These are phyloP conservation scores for Lymantria dispar DNA, from an alignment of 2,888 invertebrate genomes.

Conservation along the genomic window DNA sequence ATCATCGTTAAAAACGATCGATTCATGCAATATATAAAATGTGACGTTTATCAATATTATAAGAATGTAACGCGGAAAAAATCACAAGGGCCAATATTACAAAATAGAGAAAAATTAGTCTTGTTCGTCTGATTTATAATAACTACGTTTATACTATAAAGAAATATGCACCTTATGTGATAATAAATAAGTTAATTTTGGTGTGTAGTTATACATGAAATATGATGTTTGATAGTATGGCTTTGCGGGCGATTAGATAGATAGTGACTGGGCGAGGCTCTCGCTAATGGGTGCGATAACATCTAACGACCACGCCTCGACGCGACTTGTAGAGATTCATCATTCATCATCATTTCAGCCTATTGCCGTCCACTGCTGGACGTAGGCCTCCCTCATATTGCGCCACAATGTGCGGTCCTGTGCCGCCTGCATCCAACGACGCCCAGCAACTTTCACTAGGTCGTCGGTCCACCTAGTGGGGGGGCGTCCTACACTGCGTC, in stretches of 20 bases:
- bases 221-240: constrained; percentile 48
- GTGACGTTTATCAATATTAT: constrained; percentile 46
- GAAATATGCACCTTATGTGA: constrained; percentile 29
- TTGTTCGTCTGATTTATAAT: constrained; percentile 19
- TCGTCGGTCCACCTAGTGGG: too few species aligned
- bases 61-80: constrained; percentile 51
- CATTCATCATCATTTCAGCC: too few species aligned
- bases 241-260: constrained; percentile 56
- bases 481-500: too few species aligned
- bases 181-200: constrained; percentile 27
- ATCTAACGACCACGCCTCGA: constrained; percentile 73
- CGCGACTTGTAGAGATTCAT: constrained; percentile 29
- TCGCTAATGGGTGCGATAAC: constrained; percentile 76
- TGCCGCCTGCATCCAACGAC: too few species aligned
- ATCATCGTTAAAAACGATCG: constrained; percentile 67
- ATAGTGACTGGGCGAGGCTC: constrained; percentile 72
- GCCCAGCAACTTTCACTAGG: too few species aligned
- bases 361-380: too few species aligned
- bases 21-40: constrained; percentile 72
- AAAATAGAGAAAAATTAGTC: constrained; percentile 47
- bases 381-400: too few species aligned
- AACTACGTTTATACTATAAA: constrained; percentile 1
- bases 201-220: constrained; percentile 14
- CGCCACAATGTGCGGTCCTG: too few species aligned
- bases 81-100: constrained; percentile 49